These are phyloP conservation scores for Rhea americana DNA, from an alignment of 2,113 vertebrate species.

Conservation along the genomic window DNA sequence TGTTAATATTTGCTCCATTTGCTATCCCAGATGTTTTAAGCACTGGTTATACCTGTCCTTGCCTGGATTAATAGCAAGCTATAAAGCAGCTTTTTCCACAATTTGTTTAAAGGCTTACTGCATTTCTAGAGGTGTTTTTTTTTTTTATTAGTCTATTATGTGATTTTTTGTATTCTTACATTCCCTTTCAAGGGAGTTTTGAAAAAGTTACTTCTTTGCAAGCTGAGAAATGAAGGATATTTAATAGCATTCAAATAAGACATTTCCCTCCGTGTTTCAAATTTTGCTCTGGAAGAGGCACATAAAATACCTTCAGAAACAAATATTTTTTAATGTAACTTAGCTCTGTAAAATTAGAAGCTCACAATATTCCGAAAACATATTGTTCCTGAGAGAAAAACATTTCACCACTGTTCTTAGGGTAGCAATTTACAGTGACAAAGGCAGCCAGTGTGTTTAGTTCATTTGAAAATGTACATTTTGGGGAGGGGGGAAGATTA, in stretches of 20 bases:
- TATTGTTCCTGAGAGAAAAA: conserved; percentile 59
- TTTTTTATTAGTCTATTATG: background rate
- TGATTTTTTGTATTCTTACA: background rate
- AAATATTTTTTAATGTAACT: conserved; percentile 35
- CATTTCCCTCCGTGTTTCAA: conserved; percentile 35
- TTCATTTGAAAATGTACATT: conserved; percentile 50
- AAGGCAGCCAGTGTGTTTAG: conserved; percentile 52
- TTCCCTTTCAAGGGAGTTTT: background rate
- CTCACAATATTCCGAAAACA: conserved; percentile 56
- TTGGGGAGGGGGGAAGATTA: background rate
- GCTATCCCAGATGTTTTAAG: background rate
- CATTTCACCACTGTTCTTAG: conserved; percentile 53
- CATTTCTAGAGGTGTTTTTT: background rate
- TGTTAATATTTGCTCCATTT: conserved; percentile 19
- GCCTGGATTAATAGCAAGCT: background rate
- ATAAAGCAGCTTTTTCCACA: background rate
- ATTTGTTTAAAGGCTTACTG: background rate
- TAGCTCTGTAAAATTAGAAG: conserved; percentile 45
- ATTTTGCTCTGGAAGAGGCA: conserved; percentile 55
- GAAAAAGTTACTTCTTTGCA: conserved; percentile 50
- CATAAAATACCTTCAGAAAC: conserved; percentile 54
- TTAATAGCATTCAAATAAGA: conserved; percentile 59
- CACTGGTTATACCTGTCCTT: background rate
- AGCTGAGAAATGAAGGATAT: conserved; percentile 29
- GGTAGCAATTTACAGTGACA: conserved; percentile 61